These are phyloP conservation scores for Periophthalmus magnuspinnatus DNA, from an alignment of 2,797 vertebrate genomes.

Conservation along the genomic window DNA sequence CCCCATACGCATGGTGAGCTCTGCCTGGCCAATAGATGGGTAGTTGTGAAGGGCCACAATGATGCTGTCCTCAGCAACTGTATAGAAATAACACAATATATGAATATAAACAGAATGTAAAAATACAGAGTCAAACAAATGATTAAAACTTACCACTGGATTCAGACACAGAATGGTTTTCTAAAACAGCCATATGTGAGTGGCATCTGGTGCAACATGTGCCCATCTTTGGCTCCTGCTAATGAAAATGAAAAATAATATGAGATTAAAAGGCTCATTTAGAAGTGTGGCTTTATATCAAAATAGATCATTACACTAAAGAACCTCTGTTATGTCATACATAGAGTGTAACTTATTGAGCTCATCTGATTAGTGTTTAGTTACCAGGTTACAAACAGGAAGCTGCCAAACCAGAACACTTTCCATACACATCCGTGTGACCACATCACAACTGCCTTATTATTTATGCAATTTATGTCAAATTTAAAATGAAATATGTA, in stretches of 20 bases:
- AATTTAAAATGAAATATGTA: not conserved
- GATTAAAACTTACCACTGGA: conserved; percentile 54
- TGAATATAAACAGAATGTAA: not conserved
- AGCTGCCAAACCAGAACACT: conserved; percentile 36
- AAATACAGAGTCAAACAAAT: not conserved
- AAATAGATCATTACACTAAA: not conserved
- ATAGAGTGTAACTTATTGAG: not conserved
- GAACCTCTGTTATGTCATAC: not conserved
- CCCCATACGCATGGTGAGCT: conserved; percentile 74
- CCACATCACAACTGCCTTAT: not conserved
- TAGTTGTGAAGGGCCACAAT: conserved; percentile 81
- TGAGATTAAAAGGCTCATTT: not conserved
- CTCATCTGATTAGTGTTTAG: too few species aligned
- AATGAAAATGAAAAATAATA: not conserved
- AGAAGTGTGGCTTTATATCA: not conserved
- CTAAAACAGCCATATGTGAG: conserved; percentile 35
- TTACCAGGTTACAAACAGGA: too few species aligned
- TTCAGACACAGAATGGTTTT: conserved; percentile 54
- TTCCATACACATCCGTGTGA: not conserved
- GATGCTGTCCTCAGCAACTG: conserved; percentile 46
- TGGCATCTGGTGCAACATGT: conserved; percentile 59
- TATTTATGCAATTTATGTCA: not conserved
- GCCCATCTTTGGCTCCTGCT: conserved; percentile 57
- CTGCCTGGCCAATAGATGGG: conserved; percentile 52
- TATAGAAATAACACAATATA: conserved; percentile 8